Percentiles rank a stretch among this genome's conserved stretches.
Evolutionary conservation across 2,113 vertebrate genomes (phyloP).

Genomic region (Dicerorhinus sumatrensis): DNA sequence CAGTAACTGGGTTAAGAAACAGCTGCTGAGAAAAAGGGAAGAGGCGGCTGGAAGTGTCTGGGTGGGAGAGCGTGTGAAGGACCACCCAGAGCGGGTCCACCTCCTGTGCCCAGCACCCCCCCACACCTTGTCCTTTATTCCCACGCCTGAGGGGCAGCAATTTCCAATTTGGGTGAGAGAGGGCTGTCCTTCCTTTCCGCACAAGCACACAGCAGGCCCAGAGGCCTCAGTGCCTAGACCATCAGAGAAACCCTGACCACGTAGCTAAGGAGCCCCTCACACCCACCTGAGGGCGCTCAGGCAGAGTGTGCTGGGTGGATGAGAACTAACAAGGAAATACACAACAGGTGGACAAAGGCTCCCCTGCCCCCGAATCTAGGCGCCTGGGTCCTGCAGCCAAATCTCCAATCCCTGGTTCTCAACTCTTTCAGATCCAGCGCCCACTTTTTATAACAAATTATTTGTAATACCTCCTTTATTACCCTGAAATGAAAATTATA

Average conservation of each 20-base stretch:
- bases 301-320: fast-evolving
- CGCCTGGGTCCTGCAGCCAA: neutral
- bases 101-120: too few species aligned
- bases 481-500: neutral
- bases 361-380: too few species aligned
- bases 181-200: neutral
- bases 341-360: neutral
- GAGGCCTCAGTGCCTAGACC: neutral
- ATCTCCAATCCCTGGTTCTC: neutral
- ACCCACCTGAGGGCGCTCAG: neutral
- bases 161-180: neutral
- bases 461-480: neutral
- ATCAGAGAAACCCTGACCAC: neutral
- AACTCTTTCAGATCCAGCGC: neutral
- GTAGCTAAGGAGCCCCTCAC: neutral
- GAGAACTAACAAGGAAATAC: neutral
- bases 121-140: neutral
- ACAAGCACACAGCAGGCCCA: neutral
- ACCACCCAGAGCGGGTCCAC: fast-evolving
- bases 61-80: fast-evolving
- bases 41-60: fast-evolving
- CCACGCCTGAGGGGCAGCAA: fast-evolving
- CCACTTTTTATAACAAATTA: neutral
- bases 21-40: neutral
- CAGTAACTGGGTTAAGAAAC: neutral